Base-by-base conservation (phyloP, 1,140 invertebrate species). In the Nebria ingens region DNA sequence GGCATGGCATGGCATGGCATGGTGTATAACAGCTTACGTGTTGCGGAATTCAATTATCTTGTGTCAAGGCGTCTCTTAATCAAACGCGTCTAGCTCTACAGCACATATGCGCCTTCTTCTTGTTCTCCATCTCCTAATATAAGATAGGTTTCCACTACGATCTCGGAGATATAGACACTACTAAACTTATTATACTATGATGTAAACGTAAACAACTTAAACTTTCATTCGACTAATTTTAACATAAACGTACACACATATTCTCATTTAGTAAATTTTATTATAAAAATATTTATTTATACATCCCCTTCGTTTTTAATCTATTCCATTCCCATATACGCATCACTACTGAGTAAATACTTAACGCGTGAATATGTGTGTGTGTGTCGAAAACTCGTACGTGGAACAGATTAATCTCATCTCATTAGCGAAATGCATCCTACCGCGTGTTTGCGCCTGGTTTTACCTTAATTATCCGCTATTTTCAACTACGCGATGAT, bases 361-460 rank as follows among this genome's bases (percentile, higher is more conserved):
- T 29, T 6, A 13, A 6, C 4, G 4, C 25, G 25, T 29, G 4
- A 29, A 13, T 6, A 13, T 29, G 4, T 6, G 25, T 6, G 25
- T 13, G 4, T 6, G 4, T 6, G 25, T 13, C 25, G 13, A 4
- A 4, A 6, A 4, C 13, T 13, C 17, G 40, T 45, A 45, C 40
- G 40, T 45, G 40, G 9, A 12, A 45, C 17, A 17, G 40, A 12
- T 45, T 45, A 45, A 45, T 45, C 40, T 45, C 40, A 45, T 45
- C 40, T 45, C 40, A 45, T 45, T 45, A 45, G 40, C 17, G 40
- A 45, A 45, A 45, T 45, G 40, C 40, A 45, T 45, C 40, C 40
- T 17, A 45, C 40, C 40, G 9, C 9, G 40, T 17, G 17, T 45
- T 6, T 17, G 15, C 25, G 4, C 4, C 25, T 13, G 40, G 17